Evolutionary conservation across 92 coral and sea anemone genomes (phyloP).

Genomic region (Scolanthus callimorphus): DNA sequence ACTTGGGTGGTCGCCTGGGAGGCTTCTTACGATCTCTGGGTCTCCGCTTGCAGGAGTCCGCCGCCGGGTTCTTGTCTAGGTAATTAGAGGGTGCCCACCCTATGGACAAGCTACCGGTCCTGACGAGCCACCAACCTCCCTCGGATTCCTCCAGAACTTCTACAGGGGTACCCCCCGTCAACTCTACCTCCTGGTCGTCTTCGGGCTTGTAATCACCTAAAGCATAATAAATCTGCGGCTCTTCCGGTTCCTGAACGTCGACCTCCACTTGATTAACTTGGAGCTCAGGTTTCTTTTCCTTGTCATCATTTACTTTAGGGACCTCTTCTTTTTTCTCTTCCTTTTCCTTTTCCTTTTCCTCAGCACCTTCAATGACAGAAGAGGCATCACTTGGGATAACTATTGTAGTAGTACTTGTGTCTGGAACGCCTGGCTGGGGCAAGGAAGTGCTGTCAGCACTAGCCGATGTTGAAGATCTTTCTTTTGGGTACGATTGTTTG

Average conservation of each 20-base stretch:
- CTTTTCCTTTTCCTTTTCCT: constrained; percentile 6
- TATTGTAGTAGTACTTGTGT: too few species aligned
- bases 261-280: neutral
- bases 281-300: constrained; percentile 14
- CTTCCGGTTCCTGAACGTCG: neutral
- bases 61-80: constrained; percentile 51
- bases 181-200: constrained; percentile 54
- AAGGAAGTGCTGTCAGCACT: too few species aligned
- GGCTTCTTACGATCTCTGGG: constrained; percentile 8
- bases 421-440: too few species aligned
- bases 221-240: constrained; percentile 29
- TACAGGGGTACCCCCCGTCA: constrained; percentile 67
- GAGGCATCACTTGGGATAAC: too few species aligned
- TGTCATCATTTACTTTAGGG: constrained; percentile 10
- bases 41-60: constrained; percentile 3
- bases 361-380: neutral
- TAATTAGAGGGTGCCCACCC: constrained; percentile 99
- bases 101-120: constrained; percentile 63
- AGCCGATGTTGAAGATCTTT: too few species aligned
- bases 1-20: constrained; percentile 43
- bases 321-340: neutral
- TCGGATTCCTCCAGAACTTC: constrained; percentile 73
- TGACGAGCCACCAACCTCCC: constrained; percentile 95
- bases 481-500: too few species aligned
- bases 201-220: constrained; percentile 62